Percentiles rank a stretch among this genome's conserved stretches.
Evolutionary conservation across 1,140 invertebrate genomes (phyloP).

Genomic region (Cheumatopsyche charites): DNA sequence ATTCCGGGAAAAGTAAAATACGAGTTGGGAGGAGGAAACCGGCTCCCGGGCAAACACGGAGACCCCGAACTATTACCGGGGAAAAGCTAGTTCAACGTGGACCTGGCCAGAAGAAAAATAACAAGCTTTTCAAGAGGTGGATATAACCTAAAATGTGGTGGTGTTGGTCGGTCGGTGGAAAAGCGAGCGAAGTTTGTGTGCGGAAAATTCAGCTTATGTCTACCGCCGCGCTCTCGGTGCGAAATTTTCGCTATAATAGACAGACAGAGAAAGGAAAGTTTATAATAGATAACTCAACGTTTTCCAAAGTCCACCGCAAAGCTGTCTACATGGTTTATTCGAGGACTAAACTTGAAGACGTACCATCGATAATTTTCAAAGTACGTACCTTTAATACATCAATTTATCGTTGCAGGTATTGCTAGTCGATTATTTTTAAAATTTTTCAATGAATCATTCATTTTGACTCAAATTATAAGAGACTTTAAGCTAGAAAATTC

Average conservation of each 20-base stretch:
- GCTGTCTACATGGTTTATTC: neutral
- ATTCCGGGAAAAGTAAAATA: constrained; percentile 19
- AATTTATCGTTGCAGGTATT: too few species aligned
- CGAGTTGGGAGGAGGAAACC: constrained; percentile 2
- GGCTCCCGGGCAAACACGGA: constrained; percentile 27
- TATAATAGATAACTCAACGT: constrained; percentile 34
- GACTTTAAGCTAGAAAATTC: too few species aligned
- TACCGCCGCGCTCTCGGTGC: constrained; percentile 11
- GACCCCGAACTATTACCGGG: constrained; percentile 29
- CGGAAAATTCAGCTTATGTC: constrained; percentile 24
- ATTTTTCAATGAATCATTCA: too few species aligned
- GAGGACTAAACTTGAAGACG: too few species aligned
- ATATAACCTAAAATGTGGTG: too few species aligned
- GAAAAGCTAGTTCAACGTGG: neutral
- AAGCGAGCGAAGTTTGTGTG: constrained; percentile 3
- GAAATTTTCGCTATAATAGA: constrained; percentile 29
- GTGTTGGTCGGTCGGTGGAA: too few species aligned
- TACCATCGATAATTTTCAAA: too few species aligned
- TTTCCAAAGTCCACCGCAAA: constrained; percentile 10
- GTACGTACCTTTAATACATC: too few species aligned
- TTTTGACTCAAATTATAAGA: too few species aligned
- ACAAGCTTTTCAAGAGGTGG: constrained; percentile 15
- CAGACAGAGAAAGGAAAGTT: constrained; percentile 21
- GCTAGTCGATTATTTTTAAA: too few species aligned
- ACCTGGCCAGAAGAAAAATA: constrained; percentile 27